Conservation (phyloP, 1,140 invertebrate genomes). For the Lordiphosa collinella region DNA sequence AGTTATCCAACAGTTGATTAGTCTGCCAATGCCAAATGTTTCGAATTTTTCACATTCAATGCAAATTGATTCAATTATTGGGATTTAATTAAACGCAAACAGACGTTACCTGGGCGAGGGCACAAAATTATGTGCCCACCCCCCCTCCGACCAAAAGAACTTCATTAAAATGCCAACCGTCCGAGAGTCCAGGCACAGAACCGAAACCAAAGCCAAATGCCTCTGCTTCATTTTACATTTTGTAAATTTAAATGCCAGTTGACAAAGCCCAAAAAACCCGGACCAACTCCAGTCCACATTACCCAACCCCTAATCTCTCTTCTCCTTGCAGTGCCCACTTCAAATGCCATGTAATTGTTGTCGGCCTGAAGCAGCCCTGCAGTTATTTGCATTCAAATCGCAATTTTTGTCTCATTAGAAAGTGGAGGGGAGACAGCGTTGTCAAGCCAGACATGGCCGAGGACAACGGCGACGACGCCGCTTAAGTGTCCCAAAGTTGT, state of each 20-base stretch:
- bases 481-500: constrained; percentile 74
- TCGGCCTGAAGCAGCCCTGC: constrained; percentile 66
- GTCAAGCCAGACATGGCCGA: constrained; percentile 38
- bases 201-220: constrained; percentile 54
- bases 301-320: not conserved
- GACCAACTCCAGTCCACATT: constrained; percentile 4
- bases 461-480: constrained; percentile 29
- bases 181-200: constrained; percentile 16
- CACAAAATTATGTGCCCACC: constrained; percentile 14
- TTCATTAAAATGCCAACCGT: constrained; percentile 63
- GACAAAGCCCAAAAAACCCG: constrained; percentile 37
- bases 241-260: constrained; percentile 65
- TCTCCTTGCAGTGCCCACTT: constrained; percentile 2
- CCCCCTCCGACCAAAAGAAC: constrained; percentile 29
- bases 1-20: constrained; percentile 64
- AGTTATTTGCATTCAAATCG: constrained; percentile 77
- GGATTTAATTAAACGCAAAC: constrained; percentile 75
- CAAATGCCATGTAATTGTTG: constrained; percentile 68
- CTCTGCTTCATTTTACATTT: constrained; percentile 60
- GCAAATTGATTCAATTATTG: constrained; percentile 76
- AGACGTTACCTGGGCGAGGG: constrained; percentile 30
- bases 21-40: constrained; percentile 48
- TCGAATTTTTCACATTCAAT: constrained; percentile 58
- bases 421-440: constrained; percentile 18
- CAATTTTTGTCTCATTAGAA: constrained; percentile 74